Evolutionary conservation across 2,797 vertebrate genomes (phyloP), one percentile per base, ranked within the genome.

Genomic region (Sebastes wilsoni): DNA sequence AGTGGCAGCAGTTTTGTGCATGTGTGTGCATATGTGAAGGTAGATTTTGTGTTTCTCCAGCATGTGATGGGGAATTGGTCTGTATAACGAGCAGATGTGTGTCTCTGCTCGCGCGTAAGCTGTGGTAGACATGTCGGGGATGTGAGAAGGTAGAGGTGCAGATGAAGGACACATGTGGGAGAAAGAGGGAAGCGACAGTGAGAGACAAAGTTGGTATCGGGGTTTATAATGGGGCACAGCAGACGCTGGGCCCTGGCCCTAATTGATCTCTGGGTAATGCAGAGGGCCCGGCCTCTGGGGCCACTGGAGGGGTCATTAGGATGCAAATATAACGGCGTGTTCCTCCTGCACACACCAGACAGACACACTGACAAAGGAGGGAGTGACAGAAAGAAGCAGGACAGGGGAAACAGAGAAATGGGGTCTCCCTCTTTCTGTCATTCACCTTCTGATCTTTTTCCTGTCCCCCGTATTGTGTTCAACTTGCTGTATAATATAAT

Each of bases 241-340:
- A 90, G 91, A 92, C 80, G 46, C 75, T 23, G 34, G 82, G 81
- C 80, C 89, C 64, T 88, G 93, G 91, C 90, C 93, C 92, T 96
- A 96, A 96, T 96, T 96, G 95, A 96, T 96, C 95, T 96, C 94
- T 92, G 92, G 96, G 94, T 93, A 94, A 91, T 91, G 94, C 91
- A 90, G 85, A 93, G 92, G 93, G 93, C 92, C 90, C 89, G 78
- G 92, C 93, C 94, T 94, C 88, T 56, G 94, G 95, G 94, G 93
- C 93, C 94, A 91, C 87, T 91, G 90, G 91, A 93, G 91, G 92
- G 93, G 93, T 95, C 94, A 94, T 95, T 96, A 95, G 94, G 91
- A 96, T 96, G 94, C 95, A 96, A 95, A 96, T 96, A 93, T 92
- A 92, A 81, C 88, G 82, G 85, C 72, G 88, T 90, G 91, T 86